Evolutionary conservation across 1,140 invertebrate species (phyloP).

Genomic region (Hylaeus volcanicus): DNA sequence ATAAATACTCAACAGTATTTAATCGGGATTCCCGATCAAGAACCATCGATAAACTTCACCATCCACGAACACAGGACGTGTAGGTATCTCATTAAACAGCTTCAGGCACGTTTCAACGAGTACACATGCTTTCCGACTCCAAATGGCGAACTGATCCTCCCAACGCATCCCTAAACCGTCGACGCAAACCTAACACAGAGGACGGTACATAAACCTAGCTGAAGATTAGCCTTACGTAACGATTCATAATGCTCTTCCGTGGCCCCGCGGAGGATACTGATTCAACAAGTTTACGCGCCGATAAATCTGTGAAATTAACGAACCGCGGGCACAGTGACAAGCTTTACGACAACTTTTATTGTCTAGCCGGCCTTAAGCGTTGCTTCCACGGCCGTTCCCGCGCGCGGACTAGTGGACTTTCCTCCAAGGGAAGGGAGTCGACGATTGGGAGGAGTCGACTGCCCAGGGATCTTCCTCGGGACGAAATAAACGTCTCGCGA

Average conservation of each 20-base stretch:
- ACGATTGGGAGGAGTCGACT: conserved; percentile 36
- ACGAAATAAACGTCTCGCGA: conserved; percentile 56
- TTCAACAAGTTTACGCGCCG: conserved; percentile 59
- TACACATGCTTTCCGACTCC: too few relatives aligned
- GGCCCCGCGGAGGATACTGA: conserved; percentile 45
- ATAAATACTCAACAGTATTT: too few relatives aligned
- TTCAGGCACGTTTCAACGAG: too few relatives aligned
- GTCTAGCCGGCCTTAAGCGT: conserved; percentile 45
- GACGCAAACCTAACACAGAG: too few relatives aligned
- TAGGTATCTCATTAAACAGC: too few relatives aligned
- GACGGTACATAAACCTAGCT: neutral
- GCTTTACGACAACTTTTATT: conserved; percentile 65
- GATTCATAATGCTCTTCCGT: conserved; percentile 23
- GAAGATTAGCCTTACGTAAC: conserved; percentile 28
- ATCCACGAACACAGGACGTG: too few relatives aligned
- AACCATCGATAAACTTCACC: too few relatives aligned
- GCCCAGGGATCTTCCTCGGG: neutral
- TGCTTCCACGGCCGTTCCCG: conserved; percentile 1
- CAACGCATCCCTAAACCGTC: neutral
- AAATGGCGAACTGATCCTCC: neutral
- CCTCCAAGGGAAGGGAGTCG: conserved; percentile 41
- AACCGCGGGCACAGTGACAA: conserved; percentile 43
- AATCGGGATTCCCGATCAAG: too few relatives aligned
- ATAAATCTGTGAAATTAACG: conserved; percentile 64
- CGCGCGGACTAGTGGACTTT: neutral